These are phyloP conservation scores for Sitta europaea DNA, from an alignment of 2,113 vertebrate species.

Conservation along the genomic window DNA sequence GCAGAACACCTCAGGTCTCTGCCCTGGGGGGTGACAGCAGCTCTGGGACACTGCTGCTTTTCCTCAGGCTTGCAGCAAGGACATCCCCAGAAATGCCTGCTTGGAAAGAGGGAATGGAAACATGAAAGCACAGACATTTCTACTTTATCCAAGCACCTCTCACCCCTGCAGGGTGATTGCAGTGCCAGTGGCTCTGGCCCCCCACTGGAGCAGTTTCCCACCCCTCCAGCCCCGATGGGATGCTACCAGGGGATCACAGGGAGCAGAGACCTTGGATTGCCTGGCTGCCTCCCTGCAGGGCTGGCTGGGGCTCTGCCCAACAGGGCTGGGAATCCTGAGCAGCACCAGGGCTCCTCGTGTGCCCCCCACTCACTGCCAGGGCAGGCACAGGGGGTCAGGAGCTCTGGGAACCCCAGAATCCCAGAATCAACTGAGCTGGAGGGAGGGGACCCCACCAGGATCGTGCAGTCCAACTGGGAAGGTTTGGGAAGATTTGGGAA, in stretches of 20 bases:
- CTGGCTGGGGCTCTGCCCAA: background rate
- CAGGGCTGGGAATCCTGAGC: background rate
- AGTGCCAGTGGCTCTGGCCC: background rate
- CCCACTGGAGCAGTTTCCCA: background rate
- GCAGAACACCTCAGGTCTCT: background rate
- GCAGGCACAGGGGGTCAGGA: fast-evolving
- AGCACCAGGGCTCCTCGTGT: fast-evolving
- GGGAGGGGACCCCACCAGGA: background rate
- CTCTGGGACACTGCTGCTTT: background rate
- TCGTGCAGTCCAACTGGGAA: background rate
- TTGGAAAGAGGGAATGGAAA: background rate
- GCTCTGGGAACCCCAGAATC: too few relatives aligned
- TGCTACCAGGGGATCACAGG: background rate
- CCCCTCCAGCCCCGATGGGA: background rate
- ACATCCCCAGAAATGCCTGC: background rate
- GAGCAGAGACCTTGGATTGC: background rate
- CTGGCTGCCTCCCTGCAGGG: too few relatives aligned
- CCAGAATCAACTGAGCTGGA: background rate
- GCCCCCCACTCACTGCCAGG: background rate
- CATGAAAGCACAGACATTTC: background rate
- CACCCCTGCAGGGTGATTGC: background rate
- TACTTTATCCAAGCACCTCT: background rate
- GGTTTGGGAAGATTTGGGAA: too few relatives aligned
- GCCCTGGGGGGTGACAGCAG: background rate
- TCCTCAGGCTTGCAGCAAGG: background rate